These are phyloP conservation scores for Aromia moschata DNA, from an alignment of 2,888 invertebrate species.

Conservation along the genomic window DNA sequence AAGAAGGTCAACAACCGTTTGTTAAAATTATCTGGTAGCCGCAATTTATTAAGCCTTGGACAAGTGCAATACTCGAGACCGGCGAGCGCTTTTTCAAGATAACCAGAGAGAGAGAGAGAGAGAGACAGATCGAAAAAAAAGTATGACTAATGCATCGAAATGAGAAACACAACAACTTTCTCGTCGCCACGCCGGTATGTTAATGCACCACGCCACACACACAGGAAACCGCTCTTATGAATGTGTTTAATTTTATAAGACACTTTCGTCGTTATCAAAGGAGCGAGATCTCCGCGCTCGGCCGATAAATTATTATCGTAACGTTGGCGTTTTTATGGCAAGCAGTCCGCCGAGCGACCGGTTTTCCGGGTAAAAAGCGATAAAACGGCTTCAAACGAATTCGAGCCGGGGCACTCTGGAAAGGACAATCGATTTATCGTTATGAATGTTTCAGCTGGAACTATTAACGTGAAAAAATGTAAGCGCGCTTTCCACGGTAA, in stretches of 20 bases:
- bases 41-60: conserved; percentile 24
- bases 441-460: neutral
- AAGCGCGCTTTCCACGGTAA: neutral
- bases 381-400: neutral
- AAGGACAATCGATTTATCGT: neutral
- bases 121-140: conserved; percentile 21
- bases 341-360: neutral
- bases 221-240: conserved; percentile 32
- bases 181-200: conserved; percentile 22
- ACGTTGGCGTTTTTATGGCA: conserved; percentile 9
- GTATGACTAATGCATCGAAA: conserved; percentile 27
- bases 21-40: conserved; percentile 39
- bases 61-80: conserved; percentile 20
- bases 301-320: conserved; percentile 13
- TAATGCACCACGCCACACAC: conserved; percentile 34
- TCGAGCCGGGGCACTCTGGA: neutral
- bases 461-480: neutral
- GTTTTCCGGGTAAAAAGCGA: conserved; percentile 7
- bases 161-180: conserved; percentile 28
- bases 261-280: conserved; percentile 26
- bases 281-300: conserved; percentile 8
- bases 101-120: no score
- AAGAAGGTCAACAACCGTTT: conserved; percentile 53
- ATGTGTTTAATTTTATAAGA: conserved; percentile 20
- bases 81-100: conserved; percentile 21